Conservation (phyloP, 1,140 invertebrate genomes). For the Apolygus lucorum region DNA sequence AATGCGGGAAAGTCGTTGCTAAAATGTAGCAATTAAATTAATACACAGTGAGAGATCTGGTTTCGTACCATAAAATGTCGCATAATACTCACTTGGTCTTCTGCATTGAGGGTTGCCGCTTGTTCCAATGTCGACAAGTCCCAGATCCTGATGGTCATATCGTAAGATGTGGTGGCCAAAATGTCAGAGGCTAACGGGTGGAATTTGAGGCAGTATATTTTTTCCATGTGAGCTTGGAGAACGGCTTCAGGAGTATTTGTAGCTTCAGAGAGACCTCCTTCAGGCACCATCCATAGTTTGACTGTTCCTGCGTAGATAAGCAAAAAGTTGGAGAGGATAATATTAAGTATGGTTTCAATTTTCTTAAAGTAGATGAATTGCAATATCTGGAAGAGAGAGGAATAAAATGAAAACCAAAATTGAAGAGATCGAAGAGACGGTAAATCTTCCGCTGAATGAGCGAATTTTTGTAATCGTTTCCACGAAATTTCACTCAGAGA, state of each 20-base stretch:
- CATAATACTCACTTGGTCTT: conserved; percentile 23
- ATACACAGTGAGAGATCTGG: too few relatives aligned
- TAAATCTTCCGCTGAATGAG: too few relatives aligned
- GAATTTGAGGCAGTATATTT: conserved; percentile 84
- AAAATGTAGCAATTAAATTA: too few relatives aligned
- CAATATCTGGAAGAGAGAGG: too few relatives aligned
- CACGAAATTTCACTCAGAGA: too few relatives aligned
- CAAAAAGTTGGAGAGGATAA: too few relatives aligned
- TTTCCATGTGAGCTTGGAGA: conserved; percentile 70
- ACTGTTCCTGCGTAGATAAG: conserved; percentile 46
- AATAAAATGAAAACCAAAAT: too few relatives aligned
- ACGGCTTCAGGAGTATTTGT: conserved; percentile 51
- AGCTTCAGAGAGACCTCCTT: conserved; percentile 60
- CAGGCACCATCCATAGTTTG: conserved; percentile 70
- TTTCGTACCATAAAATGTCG: background rate
- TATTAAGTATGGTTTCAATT: too few relatives aligned
- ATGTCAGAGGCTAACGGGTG: conserved; percentile 81
- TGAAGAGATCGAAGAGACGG: too few relatives aligned
- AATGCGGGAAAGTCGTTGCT: too few relatives aligned
- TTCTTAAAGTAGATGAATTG: too few relatives aligned
- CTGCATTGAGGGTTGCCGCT: conserved; percentile 25
- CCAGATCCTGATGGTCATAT: conserved; percentile 82
- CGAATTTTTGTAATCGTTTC: too few relatives aligned
- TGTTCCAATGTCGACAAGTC: conserved; percentile 47
- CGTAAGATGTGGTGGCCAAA: conserved; percentile 76